phyloP scores from a whole-genome alignment of 2,888 invertebrate species.

The Formica aserva region DNA sequence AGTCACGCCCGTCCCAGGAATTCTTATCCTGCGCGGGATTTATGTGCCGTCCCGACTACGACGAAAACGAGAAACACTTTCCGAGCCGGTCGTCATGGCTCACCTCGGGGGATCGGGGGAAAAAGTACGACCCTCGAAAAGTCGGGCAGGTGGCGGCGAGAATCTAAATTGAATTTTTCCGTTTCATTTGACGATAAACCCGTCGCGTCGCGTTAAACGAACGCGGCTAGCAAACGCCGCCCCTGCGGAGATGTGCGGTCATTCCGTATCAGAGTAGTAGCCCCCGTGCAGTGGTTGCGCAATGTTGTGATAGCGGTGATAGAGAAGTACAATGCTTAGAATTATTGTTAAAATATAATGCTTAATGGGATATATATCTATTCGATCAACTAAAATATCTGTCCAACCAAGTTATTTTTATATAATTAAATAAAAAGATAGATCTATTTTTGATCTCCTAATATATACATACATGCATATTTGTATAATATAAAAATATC shows the following conservation, averaged over 20 bases:
- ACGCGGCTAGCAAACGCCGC: constrained; percentile 41
- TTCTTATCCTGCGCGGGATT: constrained; percentile 73
- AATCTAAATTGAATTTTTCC: constrained; percentile 81
- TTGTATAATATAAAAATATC: neutral
- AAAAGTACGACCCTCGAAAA: neutral
- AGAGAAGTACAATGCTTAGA: neutral
- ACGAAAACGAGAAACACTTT: constrained; percentile 74
- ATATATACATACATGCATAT: neutral
- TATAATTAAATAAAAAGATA: neutral
- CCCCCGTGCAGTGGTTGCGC: neutral
- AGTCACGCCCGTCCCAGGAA: constrained; percentile 60
- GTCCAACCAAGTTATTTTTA: neutral
- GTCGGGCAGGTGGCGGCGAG: constrained; percentile 52
- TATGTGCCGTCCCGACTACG: constrained; percentile 67
- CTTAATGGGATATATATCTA: neutral
- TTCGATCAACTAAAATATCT: neutral
- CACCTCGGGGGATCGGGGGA: constrained; percentile 25
- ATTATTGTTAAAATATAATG: neutral
- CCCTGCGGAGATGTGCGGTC: neutral
- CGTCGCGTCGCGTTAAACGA: constrained; percentile 72
- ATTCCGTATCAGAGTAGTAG: neutral
- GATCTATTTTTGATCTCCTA: neutral
- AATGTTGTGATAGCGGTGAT: neutral
- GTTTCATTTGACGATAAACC: constrained; percentile 81
- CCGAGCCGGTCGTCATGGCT: constrained; percentile 61